Base-by-base conservation (phyloP, 2,888 invertebrate species). In the Argyra leucocephala region DNA sequence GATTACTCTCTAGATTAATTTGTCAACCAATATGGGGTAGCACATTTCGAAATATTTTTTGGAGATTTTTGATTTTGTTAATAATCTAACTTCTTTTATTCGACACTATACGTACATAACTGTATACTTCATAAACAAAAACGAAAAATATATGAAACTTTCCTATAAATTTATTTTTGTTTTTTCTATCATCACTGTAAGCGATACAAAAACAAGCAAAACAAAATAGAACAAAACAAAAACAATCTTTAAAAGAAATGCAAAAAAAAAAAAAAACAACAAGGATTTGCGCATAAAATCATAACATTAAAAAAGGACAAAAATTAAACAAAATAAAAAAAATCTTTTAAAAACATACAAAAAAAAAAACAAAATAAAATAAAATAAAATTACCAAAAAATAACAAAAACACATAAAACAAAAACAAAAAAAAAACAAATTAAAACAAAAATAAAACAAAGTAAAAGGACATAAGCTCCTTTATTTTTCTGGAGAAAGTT, bases 311-410 rank as follows among this genome's bases (percentile, higher is more conserved):
- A 66, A 66, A 67, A 65, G 65, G 48, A 57, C 15, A 31, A n/a
- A 58, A 63, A 61, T 64, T 63, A 63, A 67, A 67, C 65, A 59
- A 66, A 67, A 66, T 69, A 69, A 69, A 66, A 67, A 69, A 48
- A 48, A 48, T 69, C 68, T 68, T n/a, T n/a, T 67, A 69, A 69
- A 67, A 66, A 67, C 65, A 66, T 66, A 67, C 66, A 48, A 64
- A 66, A 65, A 24, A 60, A 24, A 22, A 60, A 23, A n/a, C 48
- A 9, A 15, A 48, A 48, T 18, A 48, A 48, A 48, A 48, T n/a
- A 18, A 4, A 48, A 48, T 48, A 18, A 48, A 48, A 48, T 48
- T 48, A 48, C 5, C 59, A 58, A 18, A 59, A 22, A 59, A 15
- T 10, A 57, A 57, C 21, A 57, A 57, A 57, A 9, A 57, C 3